Evolutionary conservation across 1,140 invertebrate genomes (phyloP).

Genomic region (Vanessa tameamea): DNA sequence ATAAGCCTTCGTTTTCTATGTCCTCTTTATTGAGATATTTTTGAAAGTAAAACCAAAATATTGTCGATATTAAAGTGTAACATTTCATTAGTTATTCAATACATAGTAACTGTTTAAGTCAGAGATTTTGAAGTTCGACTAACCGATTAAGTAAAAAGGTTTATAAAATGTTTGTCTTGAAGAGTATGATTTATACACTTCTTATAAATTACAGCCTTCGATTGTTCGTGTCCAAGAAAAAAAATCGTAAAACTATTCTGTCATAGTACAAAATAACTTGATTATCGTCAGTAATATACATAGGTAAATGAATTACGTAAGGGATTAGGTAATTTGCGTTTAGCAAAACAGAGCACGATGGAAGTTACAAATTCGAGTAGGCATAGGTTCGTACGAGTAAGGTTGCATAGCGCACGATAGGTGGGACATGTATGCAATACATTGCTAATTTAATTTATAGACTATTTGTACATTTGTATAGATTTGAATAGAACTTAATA

Average conservation of each 20-base stretch:
- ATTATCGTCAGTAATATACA: not conserved
- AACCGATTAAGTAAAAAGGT: too few species aligned
- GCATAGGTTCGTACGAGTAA: constrained; percentile 55
- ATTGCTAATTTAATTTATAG: constrained; percentile 30
- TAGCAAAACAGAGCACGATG: constrained; percentile 75
- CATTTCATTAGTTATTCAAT: too few species aligned
- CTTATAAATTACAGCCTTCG: too few species aligned
- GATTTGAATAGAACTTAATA: not conserved
- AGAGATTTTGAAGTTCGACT: too few species aligned
- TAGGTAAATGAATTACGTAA: constrained; percentile 44
- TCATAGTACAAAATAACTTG: constrained; percentile 4
- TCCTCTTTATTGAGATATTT: too few species aligned
- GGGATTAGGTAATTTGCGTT: constrained; percentile 42
- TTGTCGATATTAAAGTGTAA: too few species aligned
- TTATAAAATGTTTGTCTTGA: too few species aligned
- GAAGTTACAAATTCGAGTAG: constrained; percentile 78
- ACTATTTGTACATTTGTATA: constrained; percentile 9
- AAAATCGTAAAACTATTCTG: not conserved
- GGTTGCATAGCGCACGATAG: constrained; percentile 56
- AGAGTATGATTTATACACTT: too few species aligned
- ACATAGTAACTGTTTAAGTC: too few species aligned
- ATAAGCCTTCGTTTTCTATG: too few species aligned
- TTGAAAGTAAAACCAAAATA: too few species aligned
- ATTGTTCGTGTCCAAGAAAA: not conserved
- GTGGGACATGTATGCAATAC: constrained; percentile 77